Conservation (phyloP, 2,888 invertebrate genomes). For the Oxytorus armatus region DNA sequence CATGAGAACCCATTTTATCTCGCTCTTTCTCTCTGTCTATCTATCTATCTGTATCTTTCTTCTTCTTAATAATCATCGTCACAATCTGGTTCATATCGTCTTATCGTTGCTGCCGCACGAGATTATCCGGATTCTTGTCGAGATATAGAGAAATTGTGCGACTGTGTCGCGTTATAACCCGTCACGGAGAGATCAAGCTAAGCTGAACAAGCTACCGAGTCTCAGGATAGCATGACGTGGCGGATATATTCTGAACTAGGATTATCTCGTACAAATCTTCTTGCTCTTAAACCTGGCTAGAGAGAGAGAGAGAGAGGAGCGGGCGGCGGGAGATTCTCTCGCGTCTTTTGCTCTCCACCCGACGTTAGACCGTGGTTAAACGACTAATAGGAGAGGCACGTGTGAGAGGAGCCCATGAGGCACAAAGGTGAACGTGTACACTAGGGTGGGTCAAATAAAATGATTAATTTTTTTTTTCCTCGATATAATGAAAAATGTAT, state of each 20-base stretch:
- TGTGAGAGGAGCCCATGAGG: constrained; percentile 65
- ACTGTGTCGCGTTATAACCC: constrained; percentile 74
- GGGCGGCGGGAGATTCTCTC: constrained; percentile 24
- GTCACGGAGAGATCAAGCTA: constrained; percentile 81
- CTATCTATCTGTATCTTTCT: background rate
- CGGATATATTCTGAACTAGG: constrained; percentile 76
- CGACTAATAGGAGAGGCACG: constrained; percentile 59
- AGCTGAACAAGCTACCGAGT: constrained; percentile 79
- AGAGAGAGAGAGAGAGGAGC: background rate
- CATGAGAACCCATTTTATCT: background rate
- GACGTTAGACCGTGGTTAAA: constrained; percentile 44
- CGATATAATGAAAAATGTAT: too few relatives aligned
- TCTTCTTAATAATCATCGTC: background rate
- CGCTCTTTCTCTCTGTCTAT: background rate
- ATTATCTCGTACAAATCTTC: constrained; percentile 78
- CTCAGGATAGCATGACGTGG: constrained; percentile 76
- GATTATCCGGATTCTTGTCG: constrained; percentile 55
- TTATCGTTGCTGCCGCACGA: constrained; percentile 20
- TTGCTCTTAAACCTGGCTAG: constrained; percentile 39
- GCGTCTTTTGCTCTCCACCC: constrained; percentile 7
- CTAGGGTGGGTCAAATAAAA: too few relatives aligned
- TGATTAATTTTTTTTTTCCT: too few relatives aligned
- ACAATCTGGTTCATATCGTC: constrained; percentile 28
- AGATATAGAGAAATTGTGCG: constrained; percentile 57
- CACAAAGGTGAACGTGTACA: constrained; percentile 47